phyloP scores from a whole-genome alignment of 1,140 invertebrate species.

The Drosophila kanapiae region DNA sequence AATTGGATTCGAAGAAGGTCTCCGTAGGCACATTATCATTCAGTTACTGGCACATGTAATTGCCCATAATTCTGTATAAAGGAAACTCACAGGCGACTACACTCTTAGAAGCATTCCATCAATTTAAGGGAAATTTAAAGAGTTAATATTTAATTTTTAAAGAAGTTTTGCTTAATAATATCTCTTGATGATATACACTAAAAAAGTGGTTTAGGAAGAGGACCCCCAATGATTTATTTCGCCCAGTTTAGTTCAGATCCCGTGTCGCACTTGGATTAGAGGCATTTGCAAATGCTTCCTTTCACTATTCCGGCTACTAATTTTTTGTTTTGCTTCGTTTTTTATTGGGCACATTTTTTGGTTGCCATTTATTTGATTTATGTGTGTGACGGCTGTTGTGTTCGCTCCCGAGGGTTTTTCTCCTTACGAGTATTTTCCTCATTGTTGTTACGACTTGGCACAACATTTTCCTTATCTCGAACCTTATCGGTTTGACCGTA shows the following conservation, averaged over 20 bases:
- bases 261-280: constrained; percentile 11
- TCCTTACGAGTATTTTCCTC: constrained; percentile 14
- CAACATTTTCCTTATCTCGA: constrained; percentile 56
- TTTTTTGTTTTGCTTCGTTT: constrained; percentile 12
- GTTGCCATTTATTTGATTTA: constrained; percentile 72
- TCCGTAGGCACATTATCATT: constrained; percentile 47
- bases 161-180: not conserved
- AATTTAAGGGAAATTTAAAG: not conserved
- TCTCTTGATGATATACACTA: not conserved
- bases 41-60: constrained; percentile 51
- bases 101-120: not conserved
- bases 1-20: constrained; percentile 26
- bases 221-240: not conserved
- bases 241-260: not conserved
- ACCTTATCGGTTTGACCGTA: constrained; percentile 58
- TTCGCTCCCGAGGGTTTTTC: constrained; percentile 5
- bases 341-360: constrained; percentile 37
- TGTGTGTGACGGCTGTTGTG: constrained; percentile 49
- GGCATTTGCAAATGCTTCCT: constrained; percentile 20
- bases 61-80: constrained; percentile 50
- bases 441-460: constrained; percentile 29
- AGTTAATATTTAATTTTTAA: not conserved
- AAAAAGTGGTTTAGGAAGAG: not conserved
- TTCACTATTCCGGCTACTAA: constrained; percentile 2
- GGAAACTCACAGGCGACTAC: constrained; percentile 43